Percentiles rank a stretch among this genome's conserved stretches.
These are phyloP conservation scores for Ginglymostoma cirratum DNA, from an alignment of 2,113 vertebrate species.

Conservation along the genomic window DNA sequence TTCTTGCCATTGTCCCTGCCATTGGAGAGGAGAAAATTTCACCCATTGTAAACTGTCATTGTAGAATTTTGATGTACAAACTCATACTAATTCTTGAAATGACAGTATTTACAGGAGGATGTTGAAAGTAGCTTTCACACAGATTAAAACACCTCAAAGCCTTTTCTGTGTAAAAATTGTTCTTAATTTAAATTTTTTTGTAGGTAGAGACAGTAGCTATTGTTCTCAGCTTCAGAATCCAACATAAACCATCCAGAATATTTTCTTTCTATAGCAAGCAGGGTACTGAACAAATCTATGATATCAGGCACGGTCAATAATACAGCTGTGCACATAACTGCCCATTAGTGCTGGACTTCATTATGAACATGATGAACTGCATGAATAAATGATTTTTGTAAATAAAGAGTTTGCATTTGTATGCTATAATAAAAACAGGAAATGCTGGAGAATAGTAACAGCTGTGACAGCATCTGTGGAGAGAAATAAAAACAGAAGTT, in stretches of 20 bases:
- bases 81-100: not conserved
- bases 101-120: not conserved
- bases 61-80: not conserved
- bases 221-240: not conserved
- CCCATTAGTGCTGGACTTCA: not conserved
- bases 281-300: not conserved
- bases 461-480: no score
- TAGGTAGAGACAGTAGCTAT: not conserved
- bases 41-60: not conserved
- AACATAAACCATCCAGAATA: not conserved
- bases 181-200: not conserved
- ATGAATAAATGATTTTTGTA: not conserved
- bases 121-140: not conserved
- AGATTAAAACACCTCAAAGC: not conserved
- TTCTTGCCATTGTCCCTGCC: no score
- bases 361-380: not conserved
- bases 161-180: not conserved
- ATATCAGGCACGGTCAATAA: not conserved
- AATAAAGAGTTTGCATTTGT: not conserved
- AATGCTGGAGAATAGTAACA: no score
- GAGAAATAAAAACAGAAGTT: no score
- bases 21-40: no score
- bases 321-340: not conserved
- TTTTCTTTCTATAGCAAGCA: not conserved
- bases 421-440: not conserved